Evolutionary conservation across 2,888 invertebrate genomes (phyloP), one percentile per base, ranked within the genome.

Genomic region (Tetragonula carbonaria): DNA sequence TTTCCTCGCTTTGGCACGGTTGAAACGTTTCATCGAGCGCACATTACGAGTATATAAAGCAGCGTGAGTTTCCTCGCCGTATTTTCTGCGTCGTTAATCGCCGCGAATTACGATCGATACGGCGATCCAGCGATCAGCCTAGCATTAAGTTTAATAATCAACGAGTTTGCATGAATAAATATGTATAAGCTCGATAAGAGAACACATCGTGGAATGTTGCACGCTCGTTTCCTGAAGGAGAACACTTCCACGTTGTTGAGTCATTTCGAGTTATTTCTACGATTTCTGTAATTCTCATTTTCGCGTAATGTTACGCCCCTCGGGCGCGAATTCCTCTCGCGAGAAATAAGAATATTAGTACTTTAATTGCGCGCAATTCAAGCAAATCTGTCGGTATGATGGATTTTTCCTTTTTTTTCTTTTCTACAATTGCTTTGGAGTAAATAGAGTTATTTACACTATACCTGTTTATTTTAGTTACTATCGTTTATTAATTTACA

Each of bases 51-150:
- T 3, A 33, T 21, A 55, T 62, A 53, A 80, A 80, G 72, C 78
- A 78, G 80, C 72, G 78, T 28, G 80, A 80, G 80, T 67, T 80
- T 78, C 59, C 59, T 59, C 72, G 80, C 65, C 66, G 51, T 28
- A 65, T 51, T 55, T 80, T 55, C 70, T 76, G n/a, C 21, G 63
- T 50, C 62, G 80, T 57, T 80, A 82, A 82, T 82, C 85, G 85
- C 66, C 74, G 59, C 67, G 70, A 63, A 79, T 85, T 82, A 79
- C 78, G 73, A 75, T 83, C 76, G 3, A 83, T 76, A 63, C 75
- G 63, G 63, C 57, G 28, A 45, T 2, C 23, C 53, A 45, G 59
- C 73, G 79, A 65, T 51, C 53, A 51, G 28, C 57, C 28, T 63
- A 4, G 2, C 65, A 74, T 79, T 70, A 79, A 63, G 63, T 45